Evolutionary conservation across 2,888 invertebrate species (phyloP).

Genomic region (Nesidiocoris tenuis): DNA sequence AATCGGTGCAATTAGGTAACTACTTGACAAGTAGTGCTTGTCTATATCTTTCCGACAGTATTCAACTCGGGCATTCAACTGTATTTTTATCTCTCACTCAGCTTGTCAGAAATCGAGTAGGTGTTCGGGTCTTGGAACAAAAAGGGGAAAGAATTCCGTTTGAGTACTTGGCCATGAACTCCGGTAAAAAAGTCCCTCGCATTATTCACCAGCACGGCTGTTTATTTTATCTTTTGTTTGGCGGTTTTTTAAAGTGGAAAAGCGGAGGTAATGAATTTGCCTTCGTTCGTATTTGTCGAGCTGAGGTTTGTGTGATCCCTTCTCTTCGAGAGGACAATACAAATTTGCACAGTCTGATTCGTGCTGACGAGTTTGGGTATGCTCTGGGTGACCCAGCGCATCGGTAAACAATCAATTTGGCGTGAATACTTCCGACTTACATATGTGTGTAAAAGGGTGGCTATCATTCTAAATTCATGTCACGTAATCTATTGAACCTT

Average conservation of each 20-base stretch:
- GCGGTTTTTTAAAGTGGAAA: neutral
- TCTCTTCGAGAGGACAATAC: slow-evolving; percentile 7
- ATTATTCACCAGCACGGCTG: slow-evolving; percentile 15
- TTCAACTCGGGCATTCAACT: neutral
- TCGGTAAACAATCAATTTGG: neutral
- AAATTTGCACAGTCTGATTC: slow-evolving; percentile 29
- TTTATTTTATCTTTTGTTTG: neutral
- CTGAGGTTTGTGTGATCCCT: neutral
- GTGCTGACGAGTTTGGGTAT: slow-evolving; percentile 28
- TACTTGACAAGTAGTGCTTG: no score
- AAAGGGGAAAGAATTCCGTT: neutral
- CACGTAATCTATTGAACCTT: no score
- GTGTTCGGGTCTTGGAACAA: neutral
- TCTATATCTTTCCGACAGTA: neutral
- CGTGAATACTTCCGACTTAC: no score
- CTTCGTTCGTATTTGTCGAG: neutral
- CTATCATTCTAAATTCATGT: neutral
- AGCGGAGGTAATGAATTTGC: neutral
- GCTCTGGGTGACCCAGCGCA: slow-evolving; percentile 11
- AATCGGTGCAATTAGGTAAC: no score
- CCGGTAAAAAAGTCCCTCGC: neutral
- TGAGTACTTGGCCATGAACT: slow-evolving; percentile 13
- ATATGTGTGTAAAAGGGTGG: no score
- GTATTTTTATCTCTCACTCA: neutral
- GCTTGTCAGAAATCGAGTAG: neutral